These are phyloP conservation scores for Cotesia chilonis DNA, from an alignment of 1,140 invertebrate genomes.

Conservation along the genomic window DNA sequence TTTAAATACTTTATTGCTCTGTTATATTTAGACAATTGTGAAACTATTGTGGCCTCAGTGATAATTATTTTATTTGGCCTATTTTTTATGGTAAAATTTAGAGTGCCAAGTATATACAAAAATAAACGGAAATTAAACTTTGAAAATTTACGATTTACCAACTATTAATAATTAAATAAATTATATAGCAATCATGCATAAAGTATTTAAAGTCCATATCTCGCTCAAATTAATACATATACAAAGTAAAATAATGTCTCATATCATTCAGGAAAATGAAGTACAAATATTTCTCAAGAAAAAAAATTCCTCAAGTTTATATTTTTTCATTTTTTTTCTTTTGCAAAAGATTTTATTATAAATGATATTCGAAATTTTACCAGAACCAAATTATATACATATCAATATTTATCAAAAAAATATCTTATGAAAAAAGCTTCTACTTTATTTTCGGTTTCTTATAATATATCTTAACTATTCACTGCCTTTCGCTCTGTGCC, in stretches of 20 bases:
- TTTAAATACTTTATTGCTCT: not conserved
- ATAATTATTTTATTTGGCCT: too few relatives aligned
- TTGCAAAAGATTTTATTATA: not conserved
- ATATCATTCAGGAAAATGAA: conserved; percentile 12
- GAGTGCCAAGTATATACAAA: too few relatives aligned
- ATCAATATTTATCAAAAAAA: not conserved
- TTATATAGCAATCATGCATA: not conserved
- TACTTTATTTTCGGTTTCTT: not conserved
- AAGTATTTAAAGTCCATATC: not conserved
- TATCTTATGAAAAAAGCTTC: not conserved
- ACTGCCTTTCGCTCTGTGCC: conserved; percentile 52
- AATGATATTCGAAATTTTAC: conserved; percentile 1
- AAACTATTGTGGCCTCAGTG: too few relatives aligned
- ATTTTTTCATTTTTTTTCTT: not conserved
- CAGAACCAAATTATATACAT: not conserved
- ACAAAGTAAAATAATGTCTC: not conserved
- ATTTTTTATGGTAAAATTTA: too few relatives aligned
- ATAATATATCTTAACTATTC: conserved; percentile 22
- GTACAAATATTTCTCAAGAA: conserved; percentile 12
- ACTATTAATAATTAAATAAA: not conserved
- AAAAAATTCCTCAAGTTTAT: conserved; percentile 1
- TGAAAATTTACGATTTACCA: not conserved
- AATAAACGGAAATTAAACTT: conserved; percentile 8
- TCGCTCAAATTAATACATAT: conserved; percentile 1
- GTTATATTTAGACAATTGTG: conserved; percentile 11